These are phyloP conservation scores for Nesospiza acunhae DNA, from an alignment of 2,113 vertebrate genomes.

Conservation along the genomic window DNA sequence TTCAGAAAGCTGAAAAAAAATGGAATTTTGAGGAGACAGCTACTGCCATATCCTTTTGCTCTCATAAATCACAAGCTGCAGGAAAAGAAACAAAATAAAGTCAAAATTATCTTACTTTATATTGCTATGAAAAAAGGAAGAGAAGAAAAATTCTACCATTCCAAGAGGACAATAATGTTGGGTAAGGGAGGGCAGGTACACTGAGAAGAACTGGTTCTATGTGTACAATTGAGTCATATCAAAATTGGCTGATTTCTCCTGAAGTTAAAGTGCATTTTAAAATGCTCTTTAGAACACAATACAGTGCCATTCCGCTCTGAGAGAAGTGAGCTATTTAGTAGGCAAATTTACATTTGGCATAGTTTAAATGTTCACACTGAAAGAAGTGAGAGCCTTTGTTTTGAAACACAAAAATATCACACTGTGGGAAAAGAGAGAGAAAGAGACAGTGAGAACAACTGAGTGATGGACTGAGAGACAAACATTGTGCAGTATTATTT, in stretches of 20 bases:
- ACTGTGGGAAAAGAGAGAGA: background rate
- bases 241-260: background rate
- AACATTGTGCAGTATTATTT: background rate
- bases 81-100: background rate
- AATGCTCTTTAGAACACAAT: background rate
- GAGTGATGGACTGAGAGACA: background rate
- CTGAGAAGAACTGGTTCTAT: background rate
- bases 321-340: background rate
- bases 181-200: background rate
- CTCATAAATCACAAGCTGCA: background rate
- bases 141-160: background rate
- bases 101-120: background rate
- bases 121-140: background rate
- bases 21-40: background rate
- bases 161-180: background rate
- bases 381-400: constrained; percentile 3
- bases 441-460: background rate
- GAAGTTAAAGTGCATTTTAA: background rate
- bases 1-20: background rate
- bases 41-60: background rate
- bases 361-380: background rate
- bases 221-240: rapidly evolving
- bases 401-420: constrained; percentile 35
- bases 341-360: constrained; percentile 7
- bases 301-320: background rate